These are phyloP conservation scores for Lutraria rhynchaena DNA, from an alignment of 1,140 invertebrate genomes.

Conservation along the genomic window DNA sequence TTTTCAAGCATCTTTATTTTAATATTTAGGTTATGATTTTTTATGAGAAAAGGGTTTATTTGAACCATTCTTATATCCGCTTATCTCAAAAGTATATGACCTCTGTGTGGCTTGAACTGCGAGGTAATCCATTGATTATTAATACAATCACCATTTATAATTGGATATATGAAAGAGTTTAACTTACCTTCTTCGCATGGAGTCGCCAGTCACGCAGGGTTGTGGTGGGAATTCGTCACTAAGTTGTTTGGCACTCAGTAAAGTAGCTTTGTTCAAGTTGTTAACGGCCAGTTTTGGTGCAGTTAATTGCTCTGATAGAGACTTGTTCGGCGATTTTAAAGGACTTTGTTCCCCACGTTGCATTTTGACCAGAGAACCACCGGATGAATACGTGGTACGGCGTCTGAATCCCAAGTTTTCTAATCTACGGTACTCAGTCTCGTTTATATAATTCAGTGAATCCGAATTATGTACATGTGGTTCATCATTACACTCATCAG, in stretches of 20 bases:
- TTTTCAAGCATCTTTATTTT: too few relatives aligned
- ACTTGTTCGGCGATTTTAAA: neutral
- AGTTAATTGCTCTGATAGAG: neutral
- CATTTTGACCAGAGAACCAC: conserved; percentile 4
- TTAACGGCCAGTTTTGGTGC: neutral
- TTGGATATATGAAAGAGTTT: too few relatives aligned
- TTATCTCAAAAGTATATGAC: too few relatives aligned
- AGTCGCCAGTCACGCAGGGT: neutral
- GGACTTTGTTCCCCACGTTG: neutral
- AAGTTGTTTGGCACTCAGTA: neutral
- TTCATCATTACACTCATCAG: neutral
- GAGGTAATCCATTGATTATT: neutral
- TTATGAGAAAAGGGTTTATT: too few relatives aligned
- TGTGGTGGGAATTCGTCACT: conserved; percentile 1
- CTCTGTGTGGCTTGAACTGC: too few relatives aligned
- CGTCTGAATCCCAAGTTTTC: conserved; percentile 40
- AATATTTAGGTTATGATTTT: too few relatives aligned
- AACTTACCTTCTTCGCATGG: conserved; percentile 17
- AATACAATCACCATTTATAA: neutral
- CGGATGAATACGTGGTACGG: neutral
- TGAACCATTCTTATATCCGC: too few relatives aligned
- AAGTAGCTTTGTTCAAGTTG: neutral
- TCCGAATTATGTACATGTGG: neutral
- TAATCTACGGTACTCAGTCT: conserved; percentile 16
- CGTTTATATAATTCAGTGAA: neutral